Evolutionary conservation across 1,140 invertebrate genomes (phyloP), one percentile per base, ranked within the genome.

Genomic region (Dufourea novaeangliae): DNA sequence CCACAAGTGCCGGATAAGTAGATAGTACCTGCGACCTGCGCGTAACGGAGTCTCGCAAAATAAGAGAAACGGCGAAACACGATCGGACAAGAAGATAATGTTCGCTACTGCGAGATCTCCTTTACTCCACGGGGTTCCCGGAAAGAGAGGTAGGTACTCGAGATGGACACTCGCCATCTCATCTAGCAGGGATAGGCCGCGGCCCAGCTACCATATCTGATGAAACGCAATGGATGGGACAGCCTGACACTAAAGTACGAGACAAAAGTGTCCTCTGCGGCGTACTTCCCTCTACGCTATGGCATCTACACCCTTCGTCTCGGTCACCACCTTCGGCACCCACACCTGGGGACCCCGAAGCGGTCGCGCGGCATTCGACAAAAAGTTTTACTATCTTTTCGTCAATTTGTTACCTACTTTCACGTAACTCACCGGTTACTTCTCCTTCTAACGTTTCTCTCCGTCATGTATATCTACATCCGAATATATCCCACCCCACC

Each of bases 201-300:
- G 85, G 83, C 78, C 75, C 74, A 79, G 80, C 79, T 86, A 78
- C 77, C 79, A 67, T 89, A 90, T 89, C 88, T 88, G 88, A 90
- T 90, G 87, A 82, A 80, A 84, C 82, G 73, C 77, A 83, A 86
- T 83, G 83, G 82, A 88, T 84, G 79, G 82, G 70, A 64, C 67
- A 80, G 52, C 62, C 61, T 78, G 83, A 80, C 73, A 78, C 72
- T 85, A 85, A 84, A 80, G 82, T 86, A 84, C 72, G 76, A 82
- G 77, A 80, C 79, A 86, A 86, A 83, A 86, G 84, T 86, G 80
- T 86, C 80, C 84, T 71, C 50, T 59, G 71, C 54, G 39, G 63
- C 57, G 68, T 71, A 66, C 64, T 66, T 52, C 44, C 75, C 76
- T 69, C 62, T 52, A 34, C 11, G 32, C 50, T 20, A 27, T 29